Conservation (phyloP, 2,888 invertebrate species). For the Lithophane socia region DNA sequence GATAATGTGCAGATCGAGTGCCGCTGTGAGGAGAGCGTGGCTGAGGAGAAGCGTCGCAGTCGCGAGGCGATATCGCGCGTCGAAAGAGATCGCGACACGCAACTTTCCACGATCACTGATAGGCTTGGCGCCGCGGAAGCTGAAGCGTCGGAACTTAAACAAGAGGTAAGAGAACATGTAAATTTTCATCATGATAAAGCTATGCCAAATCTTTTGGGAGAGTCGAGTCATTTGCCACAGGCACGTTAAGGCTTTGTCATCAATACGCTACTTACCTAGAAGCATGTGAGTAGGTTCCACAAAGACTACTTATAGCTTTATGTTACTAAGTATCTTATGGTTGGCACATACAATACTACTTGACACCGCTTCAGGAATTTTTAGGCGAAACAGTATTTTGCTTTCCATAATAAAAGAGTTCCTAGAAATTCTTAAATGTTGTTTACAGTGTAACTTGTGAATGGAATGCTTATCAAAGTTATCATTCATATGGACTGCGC, state of each 20-base stretch:
- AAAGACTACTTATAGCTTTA: not conserved
- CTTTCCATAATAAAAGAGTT: not conserved
- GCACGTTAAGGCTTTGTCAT: not conserved
- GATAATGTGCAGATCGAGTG: slow-evolving; percentile 91
- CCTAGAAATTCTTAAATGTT: not conserved
- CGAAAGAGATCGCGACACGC: slow-evolving; percentile 94
- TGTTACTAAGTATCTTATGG: not conserved
- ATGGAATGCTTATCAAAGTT: slow-evolving; percentile 33
- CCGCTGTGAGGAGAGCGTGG: slow-evolving; percentile 93
- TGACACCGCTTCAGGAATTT: not conserved
- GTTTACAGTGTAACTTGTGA: slow-evolving; percentile 34
- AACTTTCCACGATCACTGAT: slow-evolving; percentile 84
- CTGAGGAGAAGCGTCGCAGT: slow-evolving; percentile 96
- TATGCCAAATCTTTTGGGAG: not conserved
- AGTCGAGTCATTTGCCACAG: not conserved
- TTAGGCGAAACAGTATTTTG: not conserved
- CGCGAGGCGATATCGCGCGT: slow-evolving; percentile 95
- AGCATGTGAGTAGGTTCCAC: not conserved
- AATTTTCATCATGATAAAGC: not conserved
- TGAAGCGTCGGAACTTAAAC: slow-evolving; percentile 88
- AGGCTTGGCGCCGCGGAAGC: slow-evolving; percentile 88
- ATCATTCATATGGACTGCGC: slow-evolving; percentile 28
- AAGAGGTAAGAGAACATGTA: slow-evolving; percentile 81
- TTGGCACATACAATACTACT: not conserved
- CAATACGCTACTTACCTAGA: not conserved